Evolutionary conservation across 2,797 vertebrate species (phyloP).

Genomic region (Hemitrygon akajei): DNA sequence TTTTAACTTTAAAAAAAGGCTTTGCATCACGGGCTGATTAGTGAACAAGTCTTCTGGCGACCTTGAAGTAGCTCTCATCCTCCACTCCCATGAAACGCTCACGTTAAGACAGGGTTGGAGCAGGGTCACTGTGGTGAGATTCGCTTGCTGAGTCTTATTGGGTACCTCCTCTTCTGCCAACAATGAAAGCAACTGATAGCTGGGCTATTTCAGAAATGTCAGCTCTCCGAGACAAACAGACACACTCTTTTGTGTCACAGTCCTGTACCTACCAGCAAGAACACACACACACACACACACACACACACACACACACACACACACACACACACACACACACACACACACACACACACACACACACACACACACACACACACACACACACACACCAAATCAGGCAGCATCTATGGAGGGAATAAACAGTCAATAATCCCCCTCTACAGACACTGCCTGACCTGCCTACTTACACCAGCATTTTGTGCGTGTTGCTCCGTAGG

Average conservation of each 20-base stretch:
- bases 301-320: too few relatives aligned
- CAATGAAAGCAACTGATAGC: conserved; percentile 66
- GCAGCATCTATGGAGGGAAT: too few relatives aligned
- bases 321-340: too few relatives aligned
- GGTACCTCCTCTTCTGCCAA: conserved; percentile 62
- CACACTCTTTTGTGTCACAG: neutral
- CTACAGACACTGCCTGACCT: too few relatives aligned
- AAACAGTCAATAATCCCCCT: too few relatives aligned
- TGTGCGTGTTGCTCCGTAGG: too few relatives aligned
- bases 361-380: too few relatives aligned
- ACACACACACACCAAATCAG: too few relatives aligned
- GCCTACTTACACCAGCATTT: too few relatives aligned
- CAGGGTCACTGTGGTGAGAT: conserved; percentile 67
- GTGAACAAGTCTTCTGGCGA: conserved; percentile 60
- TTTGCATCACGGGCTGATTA: conserved; percentile 54
- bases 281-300: too few relatives aligned
- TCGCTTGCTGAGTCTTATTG: conserved; percentile 70
- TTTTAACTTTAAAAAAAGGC: conserved; percentile 52
- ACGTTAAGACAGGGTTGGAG: conserved; percentile 59
- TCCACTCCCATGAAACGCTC: conserved; percentile 63
- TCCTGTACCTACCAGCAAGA: neutral
- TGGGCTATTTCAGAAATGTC: conserved; percentile 61
- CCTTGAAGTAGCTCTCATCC: conserved; percentile 68
- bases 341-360: too few relatives aligned
- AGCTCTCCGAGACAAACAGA: conserved; percentile 54